These are phyloP conservation scores for Esox masquinongy DNA, from an alignment of 2,797 vertebrate genomes.

Conservation along the genomic window DNA sequence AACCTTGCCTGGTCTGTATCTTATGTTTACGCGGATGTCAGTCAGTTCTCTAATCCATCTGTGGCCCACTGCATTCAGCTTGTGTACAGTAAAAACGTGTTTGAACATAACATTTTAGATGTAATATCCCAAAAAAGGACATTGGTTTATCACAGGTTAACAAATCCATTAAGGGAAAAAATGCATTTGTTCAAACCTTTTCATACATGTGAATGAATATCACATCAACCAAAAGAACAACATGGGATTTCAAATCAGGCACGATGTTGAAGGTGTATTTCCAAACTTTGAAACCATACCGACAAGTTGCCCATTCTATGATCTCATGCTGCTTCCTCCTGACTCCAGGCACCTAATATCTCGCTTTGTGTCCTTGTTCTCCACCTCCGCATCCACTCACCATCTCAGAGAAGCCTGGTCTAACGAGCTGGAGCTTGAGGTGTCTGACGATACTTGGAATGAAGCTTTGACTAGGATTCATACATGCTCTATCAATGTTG, in stretches of 20 bases:
- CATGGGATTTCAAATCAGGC: not conserved
- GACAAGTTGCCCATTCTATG: not conserved
- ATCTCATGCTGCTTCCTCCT: not conserved
- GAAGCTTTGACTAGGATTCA: slow-evolving; percentile 3
- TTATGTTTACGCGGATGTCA: too few relatives aligned
- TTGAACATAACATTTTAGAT: too few relatives aligned
- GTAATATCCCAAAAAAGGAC: too few relatives aligned
- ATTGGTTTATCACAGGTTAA: too few relatives aligned
- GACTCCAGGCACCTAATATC: slow-evolving; percentile 1
- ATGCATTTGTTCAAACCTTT: too few relatives aligned
- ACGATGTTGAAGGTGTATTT: not conserved
- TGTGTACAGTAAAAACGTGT: too few relatives aligned
- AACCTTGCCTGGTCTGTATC: too few relatives aligned
- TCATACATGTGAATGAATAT: too few relatives aligned
- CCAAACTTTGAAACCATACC: slow-evolving; percentile 1
- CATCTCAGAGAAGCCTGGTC: slow-evolving; percentile 9
- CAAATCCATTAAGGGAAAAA: too few relatives aligned
- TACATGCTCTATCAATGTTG: not conserved
- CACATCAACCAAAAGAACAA: too few relatives aligned
- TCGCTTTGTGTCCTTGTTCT: not conserved
- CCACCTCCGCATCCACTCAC: slow-evolving; percentile 1
- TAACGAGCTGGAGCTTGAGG: not conserved
- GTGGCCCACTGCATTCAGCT: too few relatives aligned
- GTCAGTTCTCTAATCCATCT: too few relatives aligned
- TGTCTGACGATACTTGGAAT: slow-evolving; percentile 1